Evolutionary conservation across 2,888 invertebrate species (phyloP), one percentile per base, ranked within the genome.

Genomic region (Pseudococcus longispinus): DNA sequence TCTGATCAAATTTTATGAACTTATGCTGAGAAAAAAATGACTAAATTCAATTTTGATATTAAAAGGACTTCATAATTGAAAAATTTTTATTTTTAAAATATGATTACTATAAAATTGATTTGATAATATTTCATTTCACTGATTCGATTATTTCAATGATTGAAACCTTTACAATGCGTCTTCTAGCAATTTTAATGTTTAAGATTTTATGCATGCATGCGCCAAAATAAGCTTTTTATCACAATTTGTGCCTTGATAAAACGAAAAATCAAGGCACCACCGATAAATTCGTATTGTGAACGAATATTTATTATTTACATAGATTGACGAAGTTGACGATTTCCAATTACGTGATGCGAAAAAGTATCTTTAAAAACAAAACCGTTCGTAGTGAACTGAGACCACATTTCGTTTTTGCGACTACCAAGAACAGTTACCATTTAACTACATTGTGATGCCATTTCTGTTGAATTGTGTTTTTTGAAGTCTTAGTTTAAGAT

Each of bases 281-380:
- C 77, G 32, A 13, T 29, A 20, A 42, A n/a, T 80, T 20, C 77
- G 42, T 80, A 80, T 70, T 70, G 77, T 80, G 37, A 80, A 80
- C 8, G 42, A 15, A 20, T 60, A 51, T 80, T 80, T 80, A 80
- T 80, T 80, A 32, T 80, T 80, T 80, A 80, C 42, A 29, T 80
- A 80, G 77, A 80, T 80, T 80, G 77, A 80, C 77, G 77, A 80
- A 80, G 77, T 80, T 80, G 77, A 80, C 77, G 77, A 80, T 80
- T 80, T 80, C 77, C 77, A 80, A 70, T 70, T 20, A 42, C 77
- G 42, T 37, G 23, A 6, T 32, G 29, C 20, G n/a, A 80, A 23
- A 80, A 80, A 37, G 42, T 20, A 20, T 80, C 9, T 0, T 18
- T 23, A 60, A 60, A 70, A 70, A 26, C 65, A 65, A 65, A 4